A percentile compares a stretch with the other conserved stretches of the same genome.
Evolutionary conservation across 2,113 vertebrate species (phyloP).

Genomic region (Albula goreensis): DNA sequence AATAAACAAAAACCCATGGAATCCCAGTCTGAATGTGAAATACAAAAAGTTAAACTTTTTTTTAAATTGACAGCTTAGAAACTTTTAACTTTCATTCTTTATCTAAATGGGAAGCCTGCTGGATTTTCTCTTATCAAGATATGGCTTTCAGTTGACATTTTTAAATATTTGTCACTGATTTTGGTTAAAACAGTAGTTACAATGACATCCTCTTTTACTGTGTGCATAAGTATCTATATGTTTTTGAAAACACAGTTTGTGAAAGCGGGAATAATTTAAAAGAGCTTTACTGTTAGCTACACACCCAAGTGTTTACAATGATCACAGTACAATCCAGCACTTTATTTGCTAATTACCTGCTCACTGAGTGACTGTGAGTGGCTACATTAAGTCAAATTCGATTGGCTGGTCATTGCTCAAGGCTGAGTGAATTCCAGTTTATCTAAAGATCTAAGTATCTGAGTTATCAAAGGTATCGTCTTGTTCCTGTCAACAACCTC

Average conservation of each 20-base stretch:
- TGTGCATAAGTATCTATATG: no score
- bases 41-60: background rate
- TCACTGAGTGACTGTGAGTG: background rate
- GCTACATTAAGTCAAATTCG: background rate
- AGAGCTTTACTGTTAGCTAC: background rate
- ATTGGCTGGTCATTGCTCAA: background rate
- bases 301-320: background rate
- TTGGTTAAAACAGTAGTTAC: no score
- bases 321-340: background rate
- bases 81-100: background rate
- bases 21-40: background rate
- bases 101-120: background rate
- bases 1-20: no score
- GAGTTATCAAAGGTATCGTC: conserved; percentile 57
- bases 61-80: background rate
- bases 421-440: conserved; percentile 38
- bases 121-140: background rate
- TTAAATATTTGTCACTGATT: no score
- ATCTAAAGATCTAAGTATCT: conserved; percentile 53
- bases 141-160: no score
- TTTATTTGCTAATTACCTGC: background rate
- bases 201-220: no score
- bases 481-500: conserved; percentile 52
- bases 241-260: no score
- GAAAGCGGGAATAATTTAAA: background rate